phyloP scores from a whole-genome alignment of 2,113 vertebrate genomes.

The Terrapene triunguis region DNA sequence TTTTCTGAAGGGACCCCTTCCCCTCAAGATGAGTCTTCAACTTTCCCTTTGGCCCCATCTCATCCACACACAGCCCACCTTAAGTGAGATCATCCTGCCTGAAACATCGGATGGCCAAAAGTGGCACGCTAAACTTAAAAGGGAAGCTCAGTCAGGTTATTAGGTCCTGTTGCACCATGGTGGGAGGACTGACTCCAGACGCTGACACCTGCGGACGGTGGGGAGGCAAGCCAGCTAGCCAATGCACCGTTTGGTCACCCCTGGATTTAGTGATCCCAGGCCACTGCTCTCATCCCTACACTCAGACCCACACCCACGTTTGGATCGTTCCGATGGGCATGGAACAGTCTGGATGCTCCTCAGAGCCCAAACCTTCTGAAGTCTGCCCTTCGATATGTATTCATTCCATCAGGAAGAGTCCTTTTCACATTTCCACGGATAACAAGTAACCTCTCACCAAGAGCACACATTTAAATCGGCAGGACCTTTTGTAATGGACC shows the following conservation, averaged over 20 bases:
- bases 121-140: neutral
- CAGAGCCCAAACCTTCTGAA: neutral
- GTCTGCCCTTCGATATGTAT: neutral
- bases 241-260: neutral
- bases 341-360: neutral
- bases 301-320: neutral
- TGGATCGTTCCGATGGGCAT: neutral
- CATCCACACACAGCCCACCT: no score
- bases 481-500: neutral
- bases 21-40: neutral
- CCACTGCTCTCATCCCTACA: neutral
- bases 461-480: neutral
- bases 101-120: neutral
- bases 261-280: neutral
- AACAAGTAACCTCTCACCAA: neutral
- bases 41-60: neutral
- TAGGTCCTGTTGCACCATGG: neutral
- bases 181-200: neutral
- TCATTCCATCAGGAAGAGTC: neutral
- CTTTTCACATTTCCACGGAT: neutral
- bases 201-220: neutral
- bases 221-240: neutral
- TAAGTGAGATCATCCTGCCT: neutral
- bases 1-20: neutral
- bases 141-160: neutral